phyloP scores from a whole-genome alignment of 2,113 vertebrate species.

The Camelus dromedarius region DNA sequence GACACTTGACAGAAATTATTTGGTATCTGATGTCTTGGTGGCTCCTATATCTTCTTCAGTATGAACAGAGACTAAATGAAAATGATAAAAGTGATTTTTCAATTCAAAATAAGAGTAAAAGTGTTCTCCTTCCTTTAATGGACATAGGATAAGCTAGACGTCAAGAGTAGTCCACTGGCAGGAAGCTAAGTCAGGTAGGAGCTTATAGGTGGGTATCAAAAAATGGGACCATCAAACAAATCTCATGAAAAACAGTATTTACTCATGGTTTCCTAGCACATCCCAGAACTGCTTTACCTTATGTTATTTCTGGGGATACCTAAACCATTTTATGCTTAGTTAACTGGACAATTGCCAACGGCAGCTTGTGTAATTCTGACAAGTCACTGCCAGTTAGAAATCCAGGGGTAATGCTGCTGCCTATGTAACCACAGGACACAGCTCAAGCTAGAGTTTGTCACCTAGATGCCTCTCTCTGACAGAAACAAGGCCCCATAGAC shows the following conservation, averaged over 20 bases:
- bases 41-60: not conserved
- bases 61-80: conserved; percentile 17
- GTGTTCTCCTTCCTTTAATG: not conserved
- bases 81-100: conserved; percentile 9
- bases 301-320: conserved; percentile 5
- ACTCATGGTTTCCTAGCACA: not conserved
- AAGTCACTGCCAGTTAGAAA: not conserved
- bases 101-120: conserved; percentile 8
- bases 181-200: conserved; percentile 61
- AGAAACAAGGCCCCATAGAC: not conserved
- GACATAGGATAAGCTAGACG: conserved; percentile 67
- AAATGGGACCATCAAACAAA: conserved; percentile 50
- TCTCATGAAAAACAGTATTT: conserved; percentile 57
- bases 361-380: not conserved
- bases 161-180: conserved; percentile 61
- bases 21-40: not conserved
- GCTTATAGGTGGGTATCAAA: conserved; percentile 65
- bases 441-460: not conserved
- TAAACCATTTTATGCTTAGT: conserved; percentile 25
- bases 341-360: not conserved
- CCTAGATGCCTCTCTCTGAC: rapidly evolving
- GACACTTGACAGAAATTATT: not conserved
- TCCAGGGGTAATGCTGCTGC: not conserved
- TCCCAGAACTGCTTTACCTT: conserved; percentile 1
- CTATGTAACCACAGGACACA: rapidly evolving